Base-by-base conservation (phyloP, 2,113 vertebrate genomes). In the Cephalopterus ornatus region DNA sequence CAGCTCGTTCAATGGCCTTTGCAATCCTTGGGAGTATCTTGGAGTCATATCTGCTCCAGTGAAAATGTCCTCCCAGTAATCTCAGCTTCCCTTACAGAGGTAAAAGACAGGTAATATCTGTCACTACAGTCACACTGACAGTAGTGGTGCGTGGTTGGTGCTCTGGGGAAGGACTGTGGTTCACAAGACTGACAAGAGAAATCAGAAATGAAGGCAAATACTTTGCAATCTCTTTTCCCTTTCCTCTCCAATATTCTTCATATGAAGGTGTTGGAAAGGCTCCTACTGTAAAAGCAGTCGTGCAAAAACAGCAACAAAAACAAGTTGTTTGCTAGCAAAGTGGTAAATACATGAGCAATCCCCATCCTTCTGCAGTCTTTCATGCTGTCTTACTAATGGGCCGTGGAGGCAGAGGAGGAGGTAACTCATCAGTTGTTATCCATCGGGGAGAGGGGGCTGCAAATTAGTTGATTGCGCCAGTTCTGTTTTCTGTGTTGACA, bases 311-410 rank as follows among this genome's bases (percentile, higher is more conserved):
- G 67, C 44, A 35, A 78, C 6, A 55, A 42, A 58, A 61, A 47
- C 9, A 62, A 27, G 71, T 53, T 92, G 27, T 77, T 97, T 8
- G 1, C 62, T 79, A 32, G 66, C n/a, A 42, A 90, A 88, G 59
- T 37, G 79, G 66, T 61, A 86, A 84, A 96, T 85, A 78, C 16
- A 56, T 55, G 72, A 93, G 77, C 74, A 76, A 15, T 87, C 15
- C 11, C 68, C 85, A 79, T 95, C 46, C 46, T 76, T 88, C 87
- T 90, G 62, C 58, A 67, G 87, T 35, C 32, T 56, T 88, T 80
- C 11, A 1, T 89, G 85, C 88, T 94, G 93, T 80, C 78, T 71
- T 74, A 37, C 71, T 92, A 95, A 92, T 97, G 96, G 80, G 42
- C 88, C 8, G 0, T 96, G 91, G 89, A 96, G 76, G 72, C 79